Evolutionary conservation across 2,888 invertebrate genomes (phyloP), one percentile per base, ranked within the genome.

Genomic region (Nomada fabriciana): DNA sequence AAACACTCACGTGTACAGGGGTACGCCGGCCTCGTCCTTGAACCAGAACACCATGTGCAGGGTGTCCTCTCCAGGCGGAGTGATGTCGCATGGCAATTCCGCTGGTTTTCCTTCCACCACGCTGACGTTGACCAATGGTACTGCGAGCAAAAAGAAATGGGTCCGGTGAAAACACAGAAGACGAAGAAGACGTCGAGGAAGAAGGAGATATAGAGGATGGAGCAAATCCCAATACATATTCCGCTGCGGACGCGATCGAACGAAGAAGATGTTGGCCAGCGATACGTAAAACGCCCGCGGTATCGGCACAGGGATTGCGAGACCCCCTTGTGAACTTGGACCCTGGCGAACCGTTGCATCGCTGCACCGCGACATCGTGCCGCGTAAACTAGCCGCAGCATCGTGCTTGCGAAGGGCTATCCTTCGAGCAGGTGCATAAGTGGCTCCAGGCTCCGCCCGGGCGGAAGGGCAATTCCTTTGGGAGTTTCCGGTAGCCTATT

Each of bases 1-100:
- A 29, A 47, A 71, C 63, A 92, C 95, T 94, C 92, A 98, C 98
- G 98, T 98, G 95, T 98, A 98, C 71, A 98, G 95, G 23, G 98
- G 98, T 91, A 97, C 97, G 70, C 97, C 98, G 72, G 97, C 97
- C 90, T 97, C 97, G 91, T 98, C 97, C 90, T 97, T 96, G 95
- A 98, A 98, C 98, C 98, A 98, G 94, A 98, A 96, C 84, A 98
- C 98, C 97, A 98, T 98, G 95, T 97, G 97, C 88, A 98, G 97
- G 94, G 97, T 97, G 94, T 98, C 98, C 94, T 97, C 96, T 90
- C 96, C 96, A 53, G 97, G 96, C 64, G 97, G 97, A 84, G 96
- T 96, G 82, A 98, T 97, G 94, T 98, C 97, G 94, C 98, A 98
- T 52, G 98, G 97, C 93, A 98, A 95, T 94, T 97, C 97, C 80